These are phyloP conservation scores for Ptilodon capucinus DNA, from an alignment of 2,888 invertebrate species.

Conservation along the genomic window DNA sequence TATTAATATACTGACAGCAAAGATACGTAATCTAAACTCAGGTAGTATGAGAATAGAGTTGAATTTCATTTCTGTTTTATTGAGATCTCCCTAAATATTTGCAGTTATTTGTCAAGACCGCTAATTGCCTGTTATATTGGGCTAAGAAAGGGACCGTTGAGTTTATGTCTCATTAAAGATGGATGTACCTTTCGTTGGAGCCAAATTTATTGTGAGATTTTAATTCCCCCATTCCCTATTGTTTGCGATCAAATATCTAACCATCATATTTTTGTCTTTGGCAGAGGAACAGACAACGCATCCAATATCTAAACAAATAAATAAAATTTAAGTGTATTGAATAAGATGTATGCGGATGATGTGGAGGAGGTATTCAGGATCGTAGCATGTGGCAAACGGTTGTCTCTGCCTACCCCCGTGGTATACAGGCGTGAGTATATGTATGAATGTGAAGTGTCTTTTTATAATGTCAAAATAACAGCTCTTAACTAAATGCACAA, in stretches of 20 bases:
- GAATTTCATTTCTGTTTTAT: slow-evolving; percentile 10
- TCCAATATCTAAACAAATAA: too few relatives aligned
- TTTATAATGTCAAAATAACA: too few relatives aligned
- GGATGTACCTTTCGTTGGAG: background rate
- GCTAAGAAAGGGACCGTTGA: slow-evolving; percentile 6
- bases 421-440: too few relatives aligned
- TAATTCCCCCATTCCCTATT: background rate
- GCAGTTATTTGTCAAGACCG: slow-evolving; percentile 65
- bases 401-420: too few relatives aligned
- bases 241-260: background rate
- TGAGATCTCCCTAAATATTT: slow-evolving; percentile 50
- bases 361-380: too few relatives aligned
- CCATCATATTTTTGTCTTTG: background rate
- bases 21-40: background rate
- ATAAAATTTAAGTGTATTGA: too few relatives aligned
- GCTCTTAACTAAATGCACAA: too few relatives aligned
- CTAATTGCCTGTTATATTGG: slow-evolving; percentile 64
- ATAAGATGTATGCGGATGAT: too few relatives aligned
- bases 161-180: background rate
- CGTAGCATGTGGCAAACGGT: too few relatives aligned
- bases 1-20: slow-evolving; percentile 38
- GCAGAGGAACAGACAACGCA: too few relatives aligned
- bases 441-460: too few relatives aligned
- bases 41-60: background rate
- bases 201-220: background rate